Percentiles rank a stretch among this genome's conserved stretches.
phyloP scores from a whole-genome alignment of 2,797 vertebrate species.

The Clamator glandarius region DNA sequence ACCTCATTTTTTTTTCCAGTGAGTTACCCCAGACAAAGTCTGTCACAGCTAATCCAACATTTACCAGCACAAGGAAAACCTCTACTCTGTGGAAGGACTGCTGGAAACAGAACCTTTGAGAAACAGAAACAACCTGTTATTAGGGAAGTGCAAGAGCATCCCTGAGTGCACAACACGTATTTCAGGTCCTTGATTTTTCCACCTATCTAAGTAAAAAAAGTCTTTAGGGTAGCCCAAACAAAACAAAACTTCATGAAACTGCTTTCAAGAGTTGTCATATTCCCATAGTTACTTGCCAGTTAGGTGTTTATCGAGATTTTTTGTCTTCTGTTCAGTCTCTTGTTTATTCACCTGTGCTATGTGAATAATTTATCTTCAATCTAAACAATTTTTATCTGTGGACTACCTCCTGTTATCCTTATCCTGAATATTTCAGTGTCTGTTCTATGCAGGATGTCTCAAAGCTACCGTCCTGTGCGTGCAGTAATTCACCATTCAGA shows the following conservation, averaged over 20 bases:
- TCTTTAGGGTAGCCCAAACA: not conserved
- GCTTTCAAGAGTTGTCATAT: not conserved
- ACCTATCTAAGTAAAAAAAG: not conserved
- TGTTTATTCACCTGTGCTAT: not conserved
- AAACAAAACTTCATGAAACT: not conserved
- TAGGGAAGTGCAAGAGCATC: not conserved
- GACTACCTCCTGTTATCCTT: not conserved
- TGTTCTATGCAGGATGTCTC: not conserved
- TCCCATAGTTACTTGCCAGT: not conserved
- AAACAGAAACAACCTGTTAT: not conserved
- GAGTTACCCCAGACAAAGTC: not conserved
- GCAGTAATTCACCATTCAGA: not conserved
- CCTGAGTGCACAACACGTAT: not conserved
- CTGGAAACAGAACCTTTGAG: not conserved
- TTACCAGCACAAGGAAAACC: not conserved
- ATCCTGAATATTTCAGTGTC: not conserved
- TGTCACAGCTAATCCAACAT: not conserved
- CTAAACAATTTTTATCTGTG: not conserved
- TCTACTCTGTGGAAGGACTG: not conserved
- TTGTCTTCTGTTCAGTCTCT: not conserved
- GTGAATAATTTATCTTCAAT: not conserved
- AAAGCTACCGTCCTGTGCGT: fast-evolving
- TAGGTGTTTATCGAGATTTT: not conserved
- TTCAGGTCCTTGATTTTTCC: not conserved
- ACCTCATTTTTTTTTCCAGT: not conserved